Conservation (phyloP, 1,140 invertebrate species). For the Megathymus violae region DNA sequence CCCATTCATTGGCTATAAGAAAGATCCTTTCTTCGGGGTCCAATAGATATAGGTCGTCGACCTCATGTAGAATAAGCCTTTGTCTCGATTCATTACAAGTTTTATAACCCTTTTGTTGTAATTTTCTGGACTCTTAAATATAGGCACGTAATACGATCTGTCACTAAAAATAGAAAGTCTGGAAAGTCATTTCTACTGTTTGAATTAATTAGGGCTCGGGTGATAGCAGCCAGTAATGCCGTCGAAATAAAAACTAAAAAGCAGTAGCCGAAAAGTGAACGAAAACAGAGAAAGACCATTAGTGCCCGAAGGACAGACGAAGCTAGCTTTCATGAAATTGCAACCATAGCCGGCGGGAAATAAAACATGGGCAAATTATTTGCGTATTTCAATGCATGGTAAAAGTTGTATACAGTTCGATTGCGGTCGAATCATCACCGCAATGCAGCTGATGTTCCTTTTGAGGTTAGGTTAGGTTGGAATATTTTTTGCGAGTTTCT, state of each 20-base stretch:
- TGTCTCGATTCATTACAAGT: conserved; percentile 36
- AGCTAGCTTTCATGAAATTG: conserved; percentile 4
- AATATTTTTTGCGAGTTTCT: too few species aligned
- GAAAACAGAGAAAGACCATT: conserved; percentile 51
- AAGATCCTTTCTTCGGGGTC: conserved; percentile 64
- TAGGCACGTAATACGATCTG: background rate
- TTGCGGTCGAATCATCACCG: background rate
- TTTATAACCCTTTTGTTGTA: conserved; percentile 33
- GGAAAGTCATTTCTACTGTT: background rate
- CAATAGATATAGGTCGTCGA: conserved; percentile 61
- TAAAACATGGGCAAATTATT: background rate
- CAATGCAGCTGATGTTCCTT: background rate
- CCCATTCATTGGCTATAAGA: conserved; percentile 59
- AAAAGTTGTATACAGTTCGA: background rate
- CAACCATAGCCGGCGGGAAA: background rate
- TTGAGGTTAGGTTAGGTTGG: background rate
- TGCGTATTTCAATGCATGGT: background rate
- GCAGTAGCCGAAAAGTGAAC: conserved; percentile 20
- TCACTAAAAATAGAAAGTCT: background rate
- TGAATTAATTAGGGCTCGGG: conserved; percentile 32
- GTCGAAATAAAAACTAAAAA: conserved; percentile 27
- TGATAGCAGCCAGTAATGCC: conserved; percentile 14
- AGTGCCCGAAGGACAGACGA: conserved; percentile 13
- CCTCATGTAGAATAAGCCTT: conserved; percentile 63
- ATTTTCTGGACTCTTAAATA: background rate